These are phyloP conservation scores for Rhinella marina DNA, from an alignment of 2,797 vertebrate species.

Conservation along the genomic window DNA sequence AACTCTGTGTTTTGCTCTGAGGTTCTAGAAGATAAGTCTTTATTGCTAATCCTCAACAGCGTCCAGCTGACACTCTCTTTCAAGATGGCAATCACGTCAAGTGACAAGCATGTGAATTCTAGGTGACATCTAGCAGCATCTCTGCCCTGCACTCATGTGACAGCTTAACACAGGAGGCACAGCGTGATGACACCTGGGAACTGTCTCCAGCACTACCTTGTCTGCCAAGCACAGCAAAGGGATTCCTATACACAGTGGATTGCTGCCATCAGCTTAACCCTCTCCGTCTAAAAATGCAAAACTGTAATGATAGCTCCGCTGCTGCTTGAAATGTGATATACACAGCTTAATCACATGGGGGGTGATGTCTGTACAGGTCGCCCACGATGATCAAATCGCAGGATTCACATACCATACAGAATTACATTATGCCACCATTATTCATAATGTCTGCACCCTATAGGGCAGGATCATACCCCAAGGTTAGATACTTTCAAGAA, in stretches of 20 bases:
- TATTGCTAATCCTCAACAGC: constrained; percentile 50
- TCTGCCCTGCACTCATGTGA: constrained; percentile 59
- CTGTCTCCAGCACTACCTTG: constrained; percentile 51
- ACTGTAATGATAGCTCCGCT: neutral
- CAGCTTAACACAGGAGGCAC: constrained; percentile 61
- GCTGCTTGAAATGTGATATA: neutral
- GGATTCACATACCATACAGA: neutral
- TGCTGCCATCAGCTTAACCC: constrained; percentile 53
- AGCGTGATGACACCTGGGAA: constrained; percentile 58
- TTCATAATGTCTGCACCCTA: neutral
- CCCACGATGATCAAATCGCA: neutral
- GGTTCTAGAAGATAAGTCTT: constrained; percentile 47
- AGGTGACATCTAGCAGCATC: constrained; percentile 57
- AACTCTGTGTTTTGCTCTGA: constrained; percentile 25
- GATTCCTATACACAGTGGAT: constrained; percentile 57
- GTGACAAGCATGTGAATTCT: constrained; percentile 61
- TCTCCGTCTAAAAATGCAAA: neutral
- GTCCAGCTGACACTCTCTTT: constrained; percentile 42
- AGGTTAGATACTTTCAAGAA: neutral
- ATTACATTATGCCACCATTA: neutral
- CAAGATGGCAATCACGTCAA: constrained; percentile 60
- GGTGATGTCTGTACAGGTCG: no score
- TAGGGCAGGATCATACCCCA: neutral
- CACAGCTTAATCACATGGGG: neutral
- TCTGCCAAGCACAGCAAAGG: constrained; percentile 49